Percentiles rank a stretch among this genome's conserved stretches.
phyloP scores from a whole-genome alignment of 2,797 vertebrate genomes.

The Pitangus sulphuratus region DNA sequence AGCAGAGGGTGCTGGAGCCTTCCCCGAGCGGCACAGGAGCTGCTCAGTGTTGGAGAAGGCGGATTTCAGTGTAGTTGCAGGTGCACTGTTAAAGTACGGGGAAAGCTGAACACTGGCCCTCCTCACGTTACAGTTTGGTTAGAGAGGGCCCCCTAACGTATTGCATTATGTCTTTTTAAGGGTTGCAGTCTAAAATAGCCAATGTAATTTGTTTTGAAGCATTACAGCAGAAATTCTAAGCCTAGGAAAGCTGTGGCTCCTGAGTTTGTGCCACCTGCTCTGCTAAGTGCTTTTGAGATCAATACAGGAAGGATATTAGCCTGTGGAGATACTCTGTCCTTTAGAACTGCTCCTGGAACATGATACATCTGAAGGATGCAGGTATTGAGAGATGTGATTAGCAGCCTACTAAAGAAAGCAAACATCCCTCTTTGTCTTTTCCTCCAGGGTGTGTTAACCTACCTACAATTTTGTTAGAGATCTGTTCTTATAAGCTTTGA shows the following conservation, averaged over 20 bases:
- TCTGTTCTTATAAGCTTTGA: background rate
- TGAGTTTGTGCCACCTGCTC: background rate
- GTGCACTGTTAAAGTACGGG: background rate
- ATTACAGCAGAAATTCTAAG: background rate
- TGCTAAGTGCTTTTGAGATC: constrained; percentile 44
- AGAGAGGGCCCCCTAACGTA: background rate
- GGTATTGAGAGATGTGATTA: background rate
- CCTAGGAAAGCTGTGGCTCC: background rate
- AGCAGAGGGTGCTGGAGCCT: constrained; percentile 57
- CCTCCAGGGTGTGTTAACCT: background rate
- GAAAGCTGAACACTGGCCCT: background rate
- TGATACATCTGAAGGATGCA: background rate
- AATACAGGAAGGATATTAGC: background rate
- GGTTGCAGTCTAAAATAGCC: background rate
- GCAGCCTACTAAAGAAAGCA: background rate
- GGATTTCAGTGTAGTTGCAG: fast-evolving
- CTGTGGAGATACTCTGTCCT: background rate
- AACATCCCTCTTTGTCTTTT: background rate
- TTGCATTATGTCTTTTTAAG: background rate
- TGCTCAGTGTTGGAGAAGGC: background rate
- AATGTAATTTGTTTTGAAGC: background rate
- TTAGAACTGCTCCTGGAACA: background rate
- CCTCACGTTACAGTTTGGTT: background rate
- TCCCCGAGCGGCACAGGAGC: background rate
- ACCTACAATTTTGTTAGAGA: background rate